Evolutionary conservation across 2,113 vertebrate genomes (phyloP).

Genomic region (Hypomesus transpacificus): DNA sequence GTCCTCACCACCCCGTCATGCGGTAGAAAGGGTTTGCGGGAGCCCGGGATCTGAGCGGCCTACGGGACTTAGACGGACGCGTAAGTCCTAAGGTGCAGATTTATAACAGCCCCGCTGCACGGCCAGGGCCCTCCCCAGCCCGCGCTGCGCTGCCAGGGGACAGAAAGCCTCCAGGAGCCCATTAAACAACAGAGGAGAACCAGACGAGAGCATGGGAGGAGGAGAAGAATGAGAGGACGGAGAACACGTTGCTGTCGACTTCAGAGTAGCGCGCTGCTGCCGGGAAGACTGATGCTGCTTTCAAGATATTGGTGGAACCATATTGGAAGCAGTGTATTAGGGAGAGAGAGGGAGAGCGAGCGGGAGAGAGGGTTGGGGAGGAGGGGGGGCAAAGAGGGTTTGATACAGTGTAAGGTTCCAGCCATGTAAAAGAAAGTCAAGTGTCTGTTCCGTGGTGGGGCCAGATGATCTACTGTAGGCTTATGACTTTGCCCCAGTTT

Average conservation of each 20-base stretch:
- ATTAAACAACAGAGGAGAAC: slow-evolving; percentile 19
- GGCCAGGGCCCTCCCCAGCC: slow-evolving; percentile 7
- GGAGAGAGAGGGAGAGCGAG: neutral
- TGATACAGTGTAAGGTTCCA: neutral
- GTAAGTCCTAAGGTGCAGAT: slow-evolving; percentile 4
- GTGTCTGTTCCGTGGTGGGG: slow-evolving; percentile 1
- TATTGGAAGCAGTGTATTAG: neutral
- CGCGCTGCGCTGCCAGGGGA: slow-evolving; percentile 4
- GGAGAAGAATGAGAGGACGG: no score
- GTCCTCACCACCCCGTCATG: no score
- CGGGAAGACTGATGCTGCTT: no score
- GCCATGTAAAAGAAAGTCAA: slow-evolving; percentile 16
- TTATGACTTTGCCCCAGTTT: slow-evolving; percentile 52
- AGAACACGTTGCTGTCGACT: no score
- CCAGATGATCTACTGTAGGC: slow-evolving; percentile 22
- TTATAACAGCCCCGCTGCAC: slow-evolving; percentile 25
- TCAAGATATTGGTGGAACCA: no score
- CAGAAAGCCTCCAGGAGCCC: slow-evolving; percentile 25
- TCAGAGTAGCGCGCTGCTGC: slow-evolving; percentile 1
- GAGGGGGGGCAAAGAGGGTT: neutral
- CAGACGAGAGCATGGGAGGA: neutral
- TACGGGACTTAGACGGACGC: no score
- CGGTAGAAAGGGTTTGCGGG: no score
- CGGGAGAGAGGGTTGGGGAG: neutral
- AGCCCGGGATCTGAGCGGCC: no score